Evolutionary conservation across 2,888 invertebrate genomes (phyloP).

Genomic region (Linnaemya tessellans): DNA sequence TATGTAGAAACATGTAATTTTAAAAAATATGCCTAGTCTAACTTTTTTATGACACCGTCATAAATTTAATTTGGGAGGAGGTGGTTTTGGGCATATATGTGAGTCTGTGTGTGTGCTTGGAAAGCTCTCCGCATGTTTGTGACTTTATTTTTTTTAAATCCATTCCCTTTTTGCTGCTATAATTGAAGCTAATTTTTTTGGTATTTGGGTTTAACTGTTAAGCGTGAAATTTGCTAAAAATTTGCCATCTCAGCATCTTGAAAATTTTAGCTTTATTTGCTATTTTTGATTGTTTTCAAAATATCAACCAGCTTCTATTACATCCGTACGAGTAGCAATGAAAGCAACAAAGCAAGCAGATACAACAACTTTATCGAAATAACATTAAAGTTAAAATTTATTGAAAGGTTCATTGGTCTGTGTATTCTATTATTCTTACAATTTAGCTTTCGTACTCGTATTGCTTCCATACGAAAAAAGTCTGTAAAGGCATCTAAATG

Average conservation of each 20-base stretch:
- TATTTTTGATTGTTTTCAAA: constrained; percentile 71
- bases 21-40: constrained; percentile 26
- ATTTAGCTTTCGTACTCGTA: background rate
- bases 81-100: background rate
- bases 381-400: constrained; percentile 33
- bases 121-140: background rate
- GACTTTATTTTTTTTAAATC: background rate
- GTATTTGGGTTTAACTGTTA: constrained; percentile 43
- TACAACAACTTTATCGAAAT: constrained; percentile 6
- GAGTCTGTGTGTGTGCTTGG: background rate
- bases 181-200: constrained; percentile 24
- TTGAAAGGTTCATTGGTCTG: constrained; percentile 57
- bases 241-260: constrained; percentile 66
- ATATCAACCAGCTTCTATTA: constrained; percentile 38
- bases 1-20: background rate
- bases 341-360: constrained; percentile 1
- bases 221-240: constrained; percentile 68
- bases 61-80: constrained; percentile 53
- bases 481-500: background rate
- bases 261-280: constrained; percentile 66
- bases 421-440: constrained; percentile 9
- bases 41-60: constrained; percentile 11
- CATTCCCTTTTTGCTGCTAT: constrained; percentile 5
- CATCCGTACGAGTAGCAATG: background rate
- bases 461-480: constrained; percentile 3